These are phyloP conservation scores for Epizoanthus rinbou DNA, from an alignment of 92 coral and sea anemone species.

Conservation along the genomic window DNA sequence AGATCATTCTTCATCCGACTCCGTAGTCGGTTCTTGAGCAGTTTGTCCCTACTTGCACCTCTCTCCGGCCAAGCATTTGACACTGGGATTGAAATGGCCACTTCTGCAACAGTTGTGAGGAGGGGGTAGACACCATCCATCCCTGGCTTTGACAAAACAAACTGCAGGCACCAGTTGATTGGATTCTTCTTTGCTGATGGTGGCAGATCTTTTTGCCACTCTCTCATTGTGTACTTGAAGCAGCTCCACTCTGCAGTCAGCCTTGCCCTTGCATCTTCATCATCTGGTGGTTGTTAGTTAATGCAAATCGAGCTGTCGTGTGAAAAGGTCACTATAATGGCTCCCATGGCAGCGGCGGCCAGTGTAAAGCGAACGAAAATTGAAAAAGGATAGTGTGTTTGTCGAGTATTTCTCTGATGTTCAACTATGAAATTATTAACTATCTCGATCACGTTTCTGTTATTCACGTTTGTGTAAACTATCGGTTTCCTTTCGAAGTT, in stretches of 20 bases:
- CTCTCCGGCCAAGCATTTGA: slow-evolving; percentile 13
- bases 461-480: too few relatives aligned
- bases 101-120: slow-evolving; percentile 8
- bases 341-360: too few relatives aligned
- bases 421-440: too few relatives aligned
- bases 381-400: too few relatives aligned
- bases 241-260: slow-evolving; percentile 20
- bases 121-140: slow-evolving; percentile 12
- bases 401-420: too few relatives aligned
- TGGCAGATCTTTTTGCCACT: slow-evolving; percentile 12
- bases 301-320: too few relatives aligned
- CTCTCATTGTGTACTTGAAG: slow-evolving; percentile 27
- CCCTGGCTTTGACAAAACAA: neutral
- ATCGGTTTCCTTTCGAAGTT: too few relatives aligned
- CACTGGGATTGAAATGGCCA: slow-evolving; percentile 7
- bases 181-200: slow-evolving; percentile 28
- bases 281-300: neutral
- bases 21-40: neutral
- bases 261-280: slow-evolving; percentile 6
- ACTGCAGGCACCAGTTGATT: slow-evolving; percentile 14
- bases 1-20: slow-evolving; percentile 18
- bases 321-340: too few relatives aligned
- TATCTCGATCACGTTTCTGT: too few relatives aligned
- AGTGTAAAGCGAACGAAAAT: too few relatives aligned
- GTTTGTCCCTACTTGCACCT: neutral